Percentiles rank a stretch among this genome's conserved stretches.
Evolutionary conservation across 2,888 invertebrate genomes (phyloP).

Genomic region (Clusia tigrina): DNA sequence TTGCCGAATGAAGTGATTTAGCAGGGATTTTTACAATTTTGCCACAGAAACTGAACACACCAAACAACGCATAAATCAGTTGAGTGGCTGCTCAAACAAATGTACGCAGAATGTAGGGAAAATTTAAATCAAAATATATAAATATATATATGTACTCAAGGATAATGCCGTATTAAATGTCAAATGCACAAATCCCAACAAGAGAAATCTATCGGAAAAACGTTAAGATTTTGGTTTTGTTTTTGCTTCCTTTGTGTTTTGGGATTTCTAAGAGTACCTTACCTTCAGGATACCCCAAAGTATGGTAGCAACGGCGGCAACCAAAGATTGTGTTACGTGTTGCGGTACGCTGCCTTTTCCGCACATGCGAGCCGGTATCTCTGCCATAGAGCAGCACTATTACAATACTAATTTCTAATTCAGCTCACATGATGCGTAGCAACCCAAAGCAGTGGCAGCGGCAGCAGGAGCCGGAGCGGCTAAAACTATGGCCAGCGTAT

Average conservation of each 20-base stretch:
- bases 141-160: conserved; percentile 44
- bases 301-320: too few relatives aligned
- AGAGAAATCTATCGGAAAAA: conserved; percentile 32
- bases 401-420: conserved; percentile 48
- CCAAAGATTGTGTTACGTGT: neutral
- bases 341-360: neutral
- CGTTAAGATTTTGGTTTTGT: conserved; percentile 8
- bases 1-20: too few relatives aligned
- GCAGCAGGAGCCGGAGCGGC: neutral
- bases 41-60: too few relatives aligned
- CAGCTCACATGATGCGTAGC: conserved; percentile 48
- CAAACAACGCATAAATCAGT: too few relatives aligned
- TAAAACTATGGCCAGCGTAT: neutral
- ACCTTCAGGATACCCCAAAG: too few relatives aligned
- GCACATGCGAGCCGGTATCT: neutral
- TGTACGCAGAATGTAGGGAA: too few relatives aligned
- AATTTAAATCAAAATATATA: too few relatives aligned
- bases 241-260: neutral
- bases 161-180: conserved; percentile 54
- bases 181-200: conserved; percentile 41
- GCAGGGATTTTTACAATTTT: too few relatives aligned
- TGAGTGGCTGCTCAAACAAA: too few relatives aligned
- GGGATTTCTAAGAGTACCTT: neutral
- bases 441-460: too few relatives aligned
- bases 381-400: neutral